Conservation (phyloP, 2,797 vertebrate species). For the Hylomyscus alleni region DNA sequence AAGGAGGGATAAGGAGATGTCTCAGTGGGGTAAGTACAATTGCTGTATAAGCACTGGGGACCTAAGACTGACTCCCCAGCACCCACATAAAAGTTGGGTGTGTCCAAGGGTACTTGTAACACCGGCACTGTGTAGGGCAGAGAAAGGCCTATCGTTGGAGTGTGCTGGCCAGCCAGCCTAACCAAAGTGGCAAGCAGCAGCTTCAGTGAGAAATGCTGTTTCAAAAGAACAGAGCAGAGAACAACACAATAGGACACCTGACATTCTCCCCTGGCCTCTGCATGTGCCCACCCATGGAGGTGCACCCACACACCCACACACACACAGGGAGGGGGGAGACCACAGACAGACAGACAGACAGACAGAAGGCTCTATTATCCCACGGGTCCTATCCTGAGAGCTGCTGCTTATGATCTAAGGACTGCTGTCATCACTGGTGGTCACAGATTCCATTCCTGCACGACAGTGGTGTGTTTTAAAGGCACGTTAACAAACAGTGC, state of each 20-base stretch:
- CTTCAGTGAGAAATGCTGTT: neutral
- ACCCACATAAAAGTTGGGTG: neutral
- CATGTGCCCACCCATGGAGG: neutral
- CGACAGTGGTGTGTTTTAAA: neutral
- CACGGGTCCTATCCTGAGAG: conserved; percentile 8
- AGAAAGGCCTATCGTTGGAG: too few species aligned
- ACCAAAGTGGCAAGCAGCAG: neutral
- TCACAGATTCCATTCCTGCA: neutral
- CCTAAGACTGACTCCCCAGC: neutral
- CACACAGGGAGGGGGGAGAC: neutral
- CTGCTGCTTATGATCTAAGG: conserved; percentile 31
- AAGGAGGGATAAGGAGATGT: neutral
- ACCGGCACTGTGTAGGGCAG: neutral
- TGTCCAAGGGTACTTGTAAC: neutral
- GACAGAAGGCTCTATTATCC: neutral
- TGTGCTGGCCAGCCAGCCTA: neutral
- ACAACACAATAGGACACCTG: neutral
- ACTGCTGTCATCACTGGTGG: neutral
- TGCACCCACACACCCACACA: neutral
- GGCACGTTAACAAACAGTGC: neutral
- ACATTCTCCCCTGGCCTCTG: neutral
- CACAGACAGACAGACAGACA: neutral
- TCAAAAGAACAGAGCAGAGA: neutral
- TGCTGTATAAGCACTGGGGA: neutral
- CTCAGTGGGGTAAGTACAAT: neutral